Evolutionary conservation across 2,113 vertebrate species (phyloP).

Genomic region (Canis aureus): DNA sequence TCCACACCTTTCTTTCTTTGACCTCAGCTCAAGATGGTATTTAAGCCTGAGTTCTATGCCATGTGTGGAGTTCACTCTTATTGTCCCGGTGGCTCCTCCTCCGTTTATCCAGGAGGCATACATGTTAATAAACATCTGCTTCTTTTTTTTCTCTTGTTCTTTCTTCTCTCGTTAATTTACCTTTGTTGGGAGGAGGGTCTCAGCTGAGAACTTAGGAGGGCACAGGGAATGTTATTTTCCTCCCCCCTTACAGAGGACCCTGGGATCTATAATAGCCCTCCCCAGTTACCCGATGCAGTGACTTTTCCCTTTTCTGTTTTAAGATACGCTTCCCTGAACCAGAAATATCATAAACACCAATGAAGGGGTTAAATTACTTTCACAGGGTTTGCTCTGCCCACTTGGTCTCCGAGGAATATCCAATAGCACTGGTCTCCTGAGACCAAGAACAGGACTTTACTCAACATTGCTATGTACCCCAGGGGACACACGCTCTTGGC

Average conservation of each 20-base stretch:
- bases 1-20: neutral
- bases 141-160: neutral
- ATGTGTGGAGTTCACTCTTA: neutral
- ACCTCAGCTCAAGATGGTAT: neutral
- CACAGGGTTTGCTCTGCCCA: neutral
- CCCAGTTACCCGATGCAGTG: rapidly evolving
- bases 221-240: neutral
- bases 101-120: neutral
- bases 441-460: neutral
- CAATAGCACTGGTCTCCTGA: neutral
- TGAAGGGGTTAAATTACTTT: neutral
- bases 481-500: neutral
- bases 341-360: neutral
- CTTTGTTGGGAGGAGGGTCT: neutral
- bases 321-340: neutral
- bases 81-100: too few relatives aligned
- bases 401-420: rapidly evolving
- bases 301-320: neutral
- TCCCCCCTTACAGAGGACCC: too few relatives aligned
- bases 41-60: neutral
- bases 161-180: neutral
- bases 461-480: rapidly evolving
- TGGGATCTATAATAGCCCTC: neutral
- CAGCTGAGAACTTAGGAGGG: neutral
- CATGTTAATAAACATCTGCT: neutral